Percentiles rank a stretch among this genome's conserved stretches.
These are phyloP conservation scores for Rhagium mordax DNA, from an alignment of 2,888 invertebrate species.

Conservation along the genomic window DNA sequence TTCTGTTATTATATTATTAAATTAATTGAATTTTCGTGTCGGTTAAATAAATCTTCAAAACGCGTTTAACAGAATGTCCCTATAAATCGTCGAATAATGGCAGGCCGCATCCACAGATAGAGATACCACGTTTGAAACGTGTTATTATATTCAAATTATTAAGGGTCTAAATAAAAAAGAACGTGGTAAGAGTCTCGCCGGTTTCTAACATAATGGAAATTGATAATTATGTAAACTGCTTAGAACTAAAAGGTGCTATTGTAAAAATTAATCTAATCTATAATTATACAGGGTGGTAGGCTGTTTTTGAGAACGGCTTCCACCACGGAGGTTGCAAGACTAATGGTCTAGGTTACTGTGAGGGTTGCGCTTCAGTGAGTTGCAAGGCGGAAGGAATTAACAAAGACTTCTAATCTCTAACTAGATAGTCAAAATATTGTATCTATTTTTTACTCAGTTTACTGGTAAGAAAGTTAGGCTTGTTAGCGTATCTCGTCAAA, in stretches of 20 bases:
- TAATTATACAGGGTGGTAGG: too few relatives aligned
- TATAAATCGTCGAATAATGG: constrained; percentile 16
- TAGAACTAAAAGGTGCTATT: background rate
- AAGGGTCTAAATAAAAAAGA: constrained; percentile 8
- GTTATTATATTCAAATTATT: constrained; percentile 60
- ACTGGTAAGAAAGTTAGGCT: too few relatives aligned
- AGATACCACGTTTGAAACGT: constrained; percentile 51
- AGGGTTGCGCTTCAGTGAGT: too few relatives aligned
- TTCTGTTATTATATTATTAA: constrained; percentile 35
- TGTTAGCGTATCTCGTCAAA: too few relatives aligned
- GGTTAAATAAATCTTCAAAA: constrained; percentile 40
- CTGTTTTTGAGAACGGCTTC: too few relatives aligned
- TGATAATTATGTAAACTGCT: background rate
- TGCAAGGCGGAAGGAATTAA: too few relatives aligned
- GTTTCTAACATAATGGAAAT: background rate
- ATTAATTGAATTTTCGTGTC: constrained; percentile 48
- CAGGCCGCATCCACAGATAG: constrained; percentile 12
- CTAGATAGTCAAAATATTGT: too few relatives aligned
- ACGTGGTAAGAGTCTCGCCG: background rate
- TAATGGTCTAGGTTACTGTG: too few relatives aligned
- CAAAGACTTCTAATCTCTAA: too few relatives aligned
- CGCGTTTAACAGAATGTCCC: constrained; percentile 13
- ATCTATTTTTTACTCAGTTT: too few relatives aligned
- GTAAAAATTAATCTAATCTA: background rate
- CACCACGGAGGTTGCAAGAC: too few relatives aligned